Evolutionary conservation across 53 echinoderm and acorn worm genomes (phyloP).

Genomic region (Mesocentrotus franciscanus): DNA sequence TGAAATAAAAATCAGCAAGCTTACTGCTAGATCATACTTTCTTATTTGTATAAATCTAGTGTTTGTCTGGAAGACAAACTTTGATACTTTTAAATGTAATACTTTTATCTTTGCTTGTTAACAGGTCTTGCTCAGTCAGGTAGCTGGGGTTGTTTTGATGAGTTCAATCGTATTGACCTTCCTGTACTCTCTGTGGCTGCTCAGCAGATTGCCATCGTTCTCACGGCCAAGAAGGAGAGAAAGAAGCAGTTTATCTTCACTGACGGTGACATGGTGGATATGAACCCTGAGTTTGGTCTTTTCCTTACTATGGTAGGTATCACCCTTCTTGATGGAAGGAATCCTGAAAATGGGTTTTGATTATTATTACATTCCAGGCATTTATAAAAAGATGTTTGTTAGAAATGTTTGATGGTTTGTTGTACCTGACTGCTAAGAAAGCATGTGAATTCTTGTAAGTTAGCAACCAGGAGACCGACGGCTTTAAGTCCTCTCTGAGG

Average conservation of each 20-base stretch:
- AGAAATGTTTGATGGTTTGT: too few species aligned
- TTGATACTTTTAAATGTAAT: too few species aligned
- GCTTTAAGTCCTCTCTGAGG: too few species aligned
- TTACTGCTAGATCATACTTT: too few species aligned
- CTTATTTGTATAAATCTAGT: too few species aligned
- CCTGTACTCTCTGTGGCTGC: slow-evolving; percentile 99
- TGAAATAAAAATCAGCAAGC: too few species aligned
- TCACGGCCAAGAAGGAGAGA: slow-evolving; percentile 97
- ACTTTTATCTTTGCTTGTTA: neutral
- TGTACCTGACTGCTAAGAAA: too few species aligned
- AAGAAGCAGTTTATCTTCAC: slow-evolving; percentile 99
- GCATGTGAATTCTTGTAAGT: too few species aligned
- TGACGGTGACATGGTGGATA: slow-evolving; percentile 92
- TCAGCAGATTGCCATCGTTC: slow-evolving; percentile 97
- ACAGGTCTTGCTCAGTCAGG: slow-evolving; percentile 97
- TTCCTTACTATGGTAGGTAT: slow-evolving; percentile 94
- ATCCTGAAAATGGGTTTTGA: neutral
- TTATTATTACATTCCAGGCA: too few species aligned
- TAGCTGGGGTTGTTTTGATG: slow-evolving; percentile 99
- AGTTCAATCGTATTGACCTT: slow-evolving; percentile 97
- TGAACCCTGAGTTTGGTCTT: slow-evolving; percentile 99
- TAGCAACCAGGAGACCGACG: too few species aligned
- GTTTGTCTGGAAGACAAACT: too few species aligned
- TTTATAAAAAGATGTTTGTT: too few species aligned
- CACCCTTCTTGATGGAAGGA: neutral